Conservation (phyloP, 2,888 invertebrate species). For the Pachymerium ferrugineum region DNA sequence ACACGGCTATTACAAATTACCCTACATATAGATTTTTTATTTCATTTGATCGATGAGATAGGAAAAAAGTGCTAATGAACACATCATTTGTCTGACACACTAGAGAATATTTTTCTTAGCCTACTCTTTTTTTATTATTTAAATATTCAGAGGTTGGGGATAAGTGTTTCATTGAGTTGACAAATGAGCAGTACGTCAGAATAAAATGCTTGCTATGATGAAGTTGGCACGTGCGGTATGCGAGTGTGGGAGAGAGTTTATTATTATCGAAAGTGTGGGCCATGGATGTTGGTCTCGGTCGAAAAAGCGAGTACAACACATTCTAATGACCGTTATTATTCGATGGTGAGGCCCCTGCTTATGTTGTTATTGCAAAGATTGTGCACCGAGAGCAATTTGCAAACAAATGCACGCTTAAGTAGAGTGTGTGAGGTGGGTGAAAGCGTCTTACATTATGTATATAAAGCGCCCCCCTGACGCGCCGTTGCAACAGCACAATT, state of each 20-base stretch:
- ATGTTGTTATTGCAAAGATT: constrained; percentile 13
- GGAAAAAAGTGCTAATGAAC: neutral
- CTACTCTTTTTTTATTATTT: neutral
- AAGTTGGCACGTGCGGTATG: neutral
- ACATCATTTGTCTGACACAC: neutral
- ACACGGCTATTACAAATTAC: no score
- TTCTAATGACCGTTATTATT: constrained; percentile 13
- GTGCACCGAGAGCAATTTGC: constrained; percentile 17
- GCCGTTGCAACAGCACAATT: constrained; percentile 1
- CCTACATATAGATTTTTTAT: no score
- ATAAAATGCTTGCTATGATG: neutral
- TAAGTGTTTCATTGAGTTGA: constrained; percentile 13
- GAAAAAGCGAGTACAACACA: neutral
- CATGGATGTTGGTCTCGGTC: neutral
- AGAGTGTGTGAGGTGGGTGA: neutral
- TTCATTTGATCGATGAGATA: neutral
- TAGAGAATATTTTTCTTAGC: no score
- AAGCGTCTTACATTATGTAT: neutral
- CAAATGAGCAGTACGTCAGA: neutral
- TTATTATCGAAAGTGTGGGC: neutral
- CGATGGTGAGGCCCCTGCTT: constrained; percentile 3
- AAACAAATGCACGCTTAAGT: constrained; percentile 23
- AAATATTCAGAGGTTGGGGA: neutral
- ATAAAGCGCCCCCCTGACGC: constrained; percentile 7
- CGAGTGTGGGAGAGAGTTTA: neutral